Evolutionary conservation across 2,113 vertebrate species (phyloP).

Genomic region (Daphoenositta chrysoptera): DNA sequence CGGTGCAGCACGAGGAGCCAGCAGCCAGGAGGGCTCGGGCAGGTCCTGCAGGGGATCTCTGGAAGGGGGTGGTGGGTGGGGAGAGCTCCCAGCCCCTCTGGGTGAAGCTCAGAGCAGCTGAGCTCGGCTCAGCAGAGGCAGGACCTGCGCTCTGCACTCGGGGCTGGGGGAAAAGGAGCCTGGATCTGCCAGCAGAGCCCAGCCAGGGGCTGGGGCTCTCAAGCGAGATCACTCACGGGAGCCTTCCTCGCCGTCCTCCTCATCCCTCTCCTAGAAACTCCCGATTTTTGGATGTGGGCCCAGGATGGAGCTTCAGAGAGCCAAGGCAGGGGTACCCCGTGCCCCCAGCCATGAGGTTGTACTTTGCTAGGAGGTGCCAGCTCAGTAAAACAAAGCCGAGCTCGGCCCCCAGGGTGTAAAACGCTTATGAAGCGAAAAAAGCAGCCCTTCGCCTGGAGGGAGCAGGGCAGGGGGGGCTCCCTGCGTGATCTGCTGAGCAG

Average conservation of each 20-base stretch:
- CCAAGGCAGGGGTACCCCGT: background rate
- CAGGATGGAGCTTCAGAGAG: background rate
- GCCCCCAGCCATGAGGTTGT: background rate
- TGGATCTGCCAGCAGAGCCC: background rate
- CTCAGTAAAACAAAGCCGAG: background rate
- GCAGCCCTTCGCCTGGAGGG: background rate
- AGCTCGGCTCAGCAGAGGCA: background rate
- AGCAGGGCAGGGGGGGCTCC: background rate
- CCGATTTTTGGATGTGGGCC: background rate
- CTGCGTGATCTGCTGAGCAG: background rate
- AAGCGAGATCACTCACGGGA: accelerated
- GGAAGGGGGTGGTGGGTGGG: background rate
- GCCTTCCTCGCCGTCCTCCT: background rate
- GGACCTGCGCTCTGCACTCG: background rate
- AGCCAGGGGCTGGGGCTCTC: background rate
- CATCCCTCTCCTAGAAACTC: background rate
- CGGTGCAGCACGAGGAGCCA: accelerated
- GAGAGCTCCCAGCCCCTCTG: background rate
- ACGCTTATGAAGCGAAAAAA: background rate
- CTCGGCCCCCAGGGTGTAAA: background rate
- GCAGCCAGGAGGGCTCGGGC: accelerated
- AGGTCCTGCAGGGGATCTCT: background rate
- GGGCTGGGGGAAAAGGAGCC: background rate
- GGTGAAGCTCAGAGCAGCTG: background rate
- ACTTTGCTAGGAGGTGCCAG: background rate